Conservation (phyloP, 2,888 invertebrate genomes). For the Bimastos eiseni region DNA sequence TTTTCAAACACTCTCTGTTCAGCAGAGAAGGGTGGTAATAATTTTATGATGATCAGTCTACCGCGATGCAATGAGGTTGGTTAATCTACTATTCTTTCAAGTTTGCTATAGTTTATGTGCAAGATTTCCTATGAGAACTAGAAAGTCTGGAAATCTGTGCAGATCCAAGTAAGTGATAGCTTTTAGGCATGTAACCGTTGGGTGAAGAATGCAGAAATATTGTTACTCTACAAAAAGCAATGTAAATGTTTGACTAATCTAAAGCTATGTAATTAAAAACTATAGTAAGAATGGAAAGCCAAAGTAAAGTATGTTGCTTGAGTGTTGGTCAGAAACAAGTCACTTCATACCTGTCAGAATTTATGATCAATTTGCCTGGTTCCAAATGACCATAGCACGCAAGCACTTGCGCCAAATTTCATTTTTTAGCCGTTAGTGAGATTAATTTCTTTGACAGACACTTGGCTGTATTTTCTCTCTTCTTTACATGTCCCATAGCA, state of each 20-base stretch:
- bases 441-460: too few relatives aligned
- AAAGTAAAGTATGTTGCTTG: neutral
- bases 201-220: neutral
- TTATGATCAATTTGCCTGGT: too few relatives aligned
- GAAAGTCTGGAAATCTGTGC: too few relatives aligned
- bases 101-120: too few relatives aligned
- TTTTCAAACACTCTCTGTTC: neutral
- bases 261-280: neutral
- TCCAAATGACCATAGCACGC: too few relatives aligned
- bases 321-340: constrained; percentile 1
- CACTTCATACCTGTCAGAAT: too few relatives aligned
- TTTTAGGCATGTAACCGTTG: neutral
- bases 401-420: too few relatives aligned
- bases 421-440: too few relatives aligned
- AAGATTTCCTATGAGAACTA: neutral
- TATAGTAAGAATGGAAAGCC: neutral
- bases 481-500: too few relatives aligned
- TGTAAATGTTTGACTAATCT: neutral
- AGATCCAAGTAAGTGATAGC: neutral
- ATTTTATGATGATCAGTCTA: neutral
- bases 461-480: too few relatives aligned
- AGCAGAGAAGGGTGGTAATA: neutral
- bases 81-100: too few relatives aligned
- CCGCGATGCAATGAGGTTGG: neutral
- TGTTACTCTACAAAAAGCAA: neutral